Evolutionary conservation across 2,888 invertebrate genomes (phyloP), one percentile per base, ranked within the genome.

Genomic region (Chouioia cunea): DNA sequence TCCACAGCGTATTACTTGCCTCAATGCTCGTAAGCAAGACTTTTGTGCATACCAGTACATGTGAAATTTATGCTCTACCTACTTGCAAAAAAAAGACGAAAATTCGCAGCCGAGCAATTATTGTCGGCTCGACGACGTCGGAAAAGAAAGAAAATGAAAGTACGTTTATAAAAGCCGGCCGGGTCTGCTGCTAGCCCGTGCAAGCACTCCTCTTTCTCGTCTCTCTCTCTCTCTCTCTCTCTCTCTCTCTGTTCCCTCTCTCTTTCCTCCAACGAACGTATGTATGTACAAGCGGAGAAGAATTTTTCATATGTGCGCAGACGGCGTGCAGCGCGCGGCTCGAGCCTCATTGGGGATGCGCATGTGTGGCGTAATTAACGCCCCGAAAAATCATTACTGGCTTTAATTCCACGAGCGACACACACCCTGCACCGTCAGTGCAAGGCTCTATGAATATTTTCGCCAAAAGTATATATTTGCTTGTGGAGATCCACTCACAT

Each of bases 361-460:
- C 73, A 12, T 52, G 58, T 52, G 52, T 44, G 23, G 70, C 65
- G 74, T 75, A 76, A 76, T 76, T 74, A 76, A 75, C 73, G 72
- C 73, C 67, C 70, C 70, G 73, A 71, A 69, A 76, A 75, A 75
- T 75, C 72, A 76, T 76, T 76, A 75, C 72, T 57, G 63, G 62
- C 63, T 73, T 76, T 75, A 68, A 74, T 71, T 75, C 72, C 63
- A 44, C 65, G 52, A 48, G 44, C 46, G 58, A 50, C 18, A 18
- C 44, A 47, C 46, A 6, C 12, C 2, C 47, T 27, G 6, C 27
- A 27, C 27, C 27, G 27, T 27, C 27, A 27, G 6, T 27, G 27
- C 27, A 27, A 27, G 6, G 27, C 27, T 27, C 6, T 27, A 27
- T 27, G 27, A 27, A 27, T 27, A 27, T 27, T 27, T 27, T 27